phyloP scores from a whole-genome alignment of 2,113 vertebrate species.

The Calidris pygmaea region DNA sequence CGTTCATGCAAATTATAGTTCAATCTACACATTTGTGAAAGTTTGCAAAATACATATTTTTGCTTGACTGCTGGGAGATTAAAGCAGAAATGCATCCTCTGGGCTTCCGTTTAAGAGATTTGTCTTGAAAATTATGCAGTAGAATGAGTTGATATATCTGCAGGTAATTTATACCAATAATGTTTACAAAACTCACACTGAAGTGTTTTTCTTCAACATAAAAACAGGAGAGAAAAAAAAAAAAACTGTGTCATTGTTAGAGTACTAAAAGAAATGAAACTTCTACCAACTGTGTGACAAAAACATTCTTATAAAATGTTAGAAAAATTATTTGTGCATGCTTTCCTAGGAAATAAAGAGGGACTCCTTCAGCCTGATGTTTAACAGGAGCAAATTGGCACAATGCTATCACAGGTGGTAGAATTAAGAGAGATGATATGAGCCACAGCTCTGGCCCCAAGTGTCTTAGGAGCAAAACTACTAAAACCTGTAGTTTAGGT shows the following conservation, averaged over 20 bases:
- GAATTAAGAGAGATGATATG: neutral
- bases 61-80: neutral
- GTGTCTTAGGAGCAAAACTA: neutral
- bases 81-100: neutral
- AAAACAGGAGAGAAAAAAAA: neutral
- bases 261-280: neutral
- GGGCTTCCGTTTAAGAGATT: neutral
- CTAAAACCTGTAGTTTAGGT: accelerated
- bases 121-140: neutral
- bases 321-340: neutral
- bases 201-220: neutral
- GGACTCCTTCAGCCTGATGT: neutral
- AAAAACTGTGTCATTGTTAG: neutral
- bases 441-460: accelerated
- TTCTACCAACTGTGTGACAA: neutral
- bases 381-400: neutral
- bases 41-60: neutral
- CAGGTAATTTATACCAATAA: neutral
- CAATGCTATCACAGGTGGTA: accelerated
- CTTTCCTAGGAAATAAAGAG: neutral
- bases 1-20: neutral
- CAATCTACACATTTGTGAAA: neutral
- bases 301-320: neutral
- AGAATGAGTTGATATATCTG: neutral
- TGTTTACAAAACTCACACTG: neutral